Base-by-base conservation (phyloP, 2,888 invertebrate genomes). In the Acleris sparsana region DNA sequence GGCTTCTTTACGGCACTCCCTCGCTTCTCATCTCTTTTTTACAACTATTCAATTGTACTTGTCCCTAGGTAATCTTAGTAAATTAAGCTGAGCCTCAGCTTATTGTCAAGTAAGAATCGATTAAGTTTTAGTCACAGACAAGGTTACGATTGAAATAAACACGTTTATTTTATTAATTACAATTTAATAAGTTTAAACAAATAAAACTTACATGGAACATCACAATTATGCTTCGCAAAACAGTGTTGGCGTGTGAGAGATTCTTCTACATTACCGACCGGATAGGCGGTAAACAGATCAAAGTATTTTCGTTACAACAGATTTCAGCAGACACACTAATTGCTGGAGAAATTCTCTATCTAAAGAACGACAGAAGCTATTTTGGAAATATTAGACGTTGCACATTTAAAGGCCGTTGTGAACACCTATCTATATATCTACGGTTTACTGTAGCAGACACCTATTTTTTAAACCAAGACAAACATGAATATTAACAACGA, bases 211-310 rank as follows among this genome's bases (percentile, higher is more conserved):
- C 87, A 89, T 86, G 83, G 88, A 92, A 92, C 92, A 93, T 93
- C 93, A 93, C 92, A 93, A 90, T 91, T 89, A 93, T 92, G 92
- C 93, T 92, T 92, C 86, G 90, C 89, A 89, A 93, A 88, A 87
- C 80, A 87, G 89, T 86, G 77, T 85, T 80, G 85, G 86, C 48
- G 65, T 85, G 86, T 85, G 77, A 70, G 77, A 70, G 85, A 86
- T 87, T 84, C 84, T 77, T 75, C 71, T 66, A 75, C 75, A 43
- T 60, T 44, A 59, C 59, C 65, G 55, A 56, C 55, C 44, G 18
- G 25, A 60, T 18, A 49, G 61, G 61, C 43, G 22, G 43, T 65
- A 60, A 52, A 66, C 43, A 62, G 39, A 53, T 60, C 46, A 48
- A 60, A 58, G 13, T 66, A 59, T 60, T 62, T 33, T 55, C 52